Evolutionary conservation across 2,797 vertebrate species (phyloP).

Genomic region (Oryzias sinensis): DNA sequence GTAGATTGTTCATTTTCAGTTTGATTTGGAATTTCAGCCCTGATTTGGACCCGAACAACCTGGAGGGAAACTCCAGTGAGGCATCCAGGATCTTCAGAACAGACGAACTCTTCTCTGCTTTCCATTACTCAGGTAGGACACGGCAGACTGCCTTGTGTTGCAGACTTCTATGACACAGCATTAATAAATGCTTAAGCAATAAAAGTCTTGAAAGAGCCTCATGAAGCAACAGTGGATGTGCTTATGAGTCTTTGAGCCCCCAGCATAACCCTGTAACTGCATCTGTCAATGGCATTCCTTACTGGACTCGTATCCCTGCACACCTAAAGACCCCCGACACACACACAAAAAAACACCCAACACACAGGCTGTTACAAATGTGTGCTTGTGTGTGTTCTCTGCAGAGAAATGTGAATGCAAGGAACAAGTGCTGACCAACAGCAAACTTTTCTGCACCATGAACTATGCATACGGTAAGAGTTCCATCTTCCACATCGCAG

Average conservation of each 20-base stretch:
- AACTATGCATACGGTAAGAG: conserved; percentile 93
- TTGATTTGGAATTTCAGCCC: conserved; percentile 51
- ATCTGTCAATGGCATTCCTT: conserved; percentile 66
- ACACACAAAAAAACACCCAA: conserved; percentile 33
- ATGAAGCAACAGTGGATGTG: background rate
- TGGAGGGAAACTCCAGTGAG: conserved; percentile 78
- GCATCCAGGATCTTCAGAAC: conserved; percentile 83
- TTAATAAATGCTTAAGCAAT: conserved; percentile 52
- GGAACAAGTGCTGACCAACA: conserved; percentile 88
- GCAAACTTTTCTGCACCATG: conserved; percentile 92
- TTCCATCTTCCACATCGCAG: background rate
- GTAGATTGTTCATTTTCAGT: background rate
- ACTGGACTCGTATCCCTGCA: conserved; percentile 42
- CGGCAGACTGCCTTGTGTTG: background rate
- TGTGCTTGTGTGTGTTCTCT: conserved; percentile 57
- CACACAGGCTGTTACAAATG: conserved; percentile 30
- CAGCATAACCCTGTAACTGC: conserved; percentile 36
- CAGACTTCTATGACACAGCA: conserved; percentile 21
- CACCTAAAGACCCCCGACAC: conserved; percentile 18
- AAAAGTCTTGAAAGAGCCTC: conserved; percentile 35
- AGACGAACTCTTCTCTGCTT: conserved; percentile 93
- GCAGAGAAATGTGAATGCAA: conserved; percentile 97
- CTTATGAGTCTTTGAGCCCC: conserved; percentile 29
- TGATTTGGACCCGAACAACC: conserved; percentile 80
- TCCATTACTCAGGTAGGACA: conserved; percentile 88